Evolutionary conservation across 2,888 invertebrate species (phyloP).

Genomic region (Lottia gigantea): DNA sequence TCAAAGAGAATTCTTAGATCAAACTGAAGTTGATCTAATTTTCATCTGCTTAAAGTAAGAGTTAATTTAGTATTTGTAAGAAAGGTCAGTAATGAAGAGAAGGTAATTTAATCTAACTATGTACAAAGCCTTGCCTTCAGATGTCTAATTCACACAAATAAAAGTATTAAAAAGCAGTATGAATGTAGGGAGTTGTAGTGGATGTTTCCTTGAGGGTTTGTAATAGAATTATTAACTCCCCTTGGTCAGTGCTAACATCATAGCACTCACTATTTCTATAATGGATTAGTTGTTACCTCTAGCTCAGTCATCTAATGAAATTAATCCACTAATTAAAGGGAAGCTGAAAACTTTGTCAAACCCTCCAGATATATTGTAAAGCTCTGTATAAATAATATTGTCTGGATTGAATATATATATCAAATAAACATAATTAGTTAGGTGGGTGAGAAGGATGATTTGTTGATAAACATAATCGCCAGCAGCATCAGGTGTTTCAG

Average conservation of each 20-base stretch:
- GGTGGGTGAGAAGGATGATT: no score
- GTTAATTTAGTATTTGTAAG: not conserved
- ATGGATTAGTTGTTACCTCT: not conserved
- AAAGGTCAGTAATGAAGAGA: slow-evolving; percentile 2
- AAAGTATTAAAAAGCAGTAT: not conserved
- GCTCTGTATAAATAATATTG: no score
- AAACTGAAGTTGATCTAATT: not conserved
- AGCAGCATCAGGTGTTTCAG: no score
- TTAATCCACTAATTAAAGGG: slow-evolving; percentile 7
- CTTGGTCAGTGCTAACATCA: not conserved
- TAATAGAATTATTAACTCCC: not conserved
- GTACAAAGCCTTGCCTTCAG: slow-evolving; percentile 3
- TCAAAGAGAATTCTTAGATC: no score
- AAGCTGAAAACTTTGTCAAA: not conserved
- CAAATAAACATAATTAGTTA: no score
- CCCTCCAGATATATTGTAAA: no score
- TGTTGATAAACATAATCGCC: no score
- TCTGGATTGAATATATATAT: no score
- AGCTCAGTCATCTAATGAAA: slow-evolving; percentile 2
- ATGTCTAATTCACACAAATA: not conserved
- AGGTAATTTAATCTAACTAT: not conserved
- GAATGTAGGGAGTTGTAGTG: not conserved
- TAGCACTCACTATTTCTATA: not conserved
- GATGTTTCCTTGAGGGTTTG: not conserved
- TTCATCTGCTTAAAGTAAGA: not conserved